phyloP scores from a whole-genome alignment of 2,888 invertebrate species.

The Onchidella celtica region DNA sequence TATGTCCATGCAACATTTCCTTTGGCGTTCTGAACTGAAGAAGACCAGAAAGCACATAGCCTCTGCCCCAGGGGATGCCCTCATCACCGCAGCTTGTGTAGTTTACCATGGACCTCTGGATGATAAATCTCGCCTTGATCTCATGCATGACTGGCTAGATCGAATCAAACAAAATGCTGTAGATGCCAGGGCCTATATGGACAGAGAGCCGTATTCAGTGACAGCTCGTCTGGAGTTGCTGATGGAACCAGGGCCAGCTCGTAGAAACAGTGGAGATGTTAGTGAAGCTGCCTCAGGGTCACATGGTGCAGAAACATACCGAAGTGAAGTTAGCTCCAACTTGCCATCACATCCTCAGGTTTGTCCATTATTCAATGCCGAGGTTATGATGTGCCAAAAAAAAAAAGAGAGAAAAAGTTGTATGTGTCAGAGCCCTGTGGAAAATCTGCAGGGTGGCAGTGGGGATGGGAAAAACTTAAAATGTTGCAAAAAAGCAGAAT shows the following conservation, averaged over 20 bases:
- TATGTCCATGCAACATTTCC: slow-evolving; percentile 75
- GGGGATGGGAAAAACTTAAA: too few species aligned
- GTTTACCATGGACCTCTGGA: slow-evolving; percentile 78
- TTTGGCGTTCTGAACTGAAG: slow-evolving; percentile 75
- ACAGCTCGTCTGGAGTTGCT: slow-evolving; percentile 50
- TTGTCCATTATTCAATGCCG: too few species aligned
- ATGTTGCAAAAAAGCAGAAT: too few species aligned
- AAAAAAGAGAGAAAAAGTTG: too few species aligned
- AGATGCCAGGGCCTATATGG: slow-evolving; percentile 45
- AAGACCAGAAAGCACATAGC: slow-evolving; percentile 70
- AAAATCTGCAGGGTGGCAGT: too few species aligned
- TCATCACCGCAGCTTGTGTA: slow-evolving; percentile 76
- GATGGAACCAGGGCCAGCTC: slow-evolving; percentile 28
- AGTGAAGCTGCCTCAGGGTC: slow-evolving; percentile 28
- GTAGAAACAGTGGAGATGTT: neutral
- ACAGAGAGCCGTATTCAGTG: slow-evolving; percentile 52
- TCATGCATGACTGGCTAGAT: slow-evolving; percentile 75
- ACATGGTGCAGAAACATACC: slow-evolving; percentile 28
- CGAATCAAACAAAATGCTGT: slow-evolving; percentile 69
- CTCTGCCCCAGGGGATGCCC: slow-evolving; percentile 76
- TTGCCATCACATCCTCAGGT: slow-evolving; percentile 50
- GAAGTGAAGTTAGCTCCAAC: slow-evolving; percentile 47
- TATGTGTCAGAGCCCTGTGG: too few species aligned
- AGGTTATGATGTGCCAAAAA: too few species aligned
- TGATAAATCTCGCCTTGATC: slow-evolving; percentile 70